Evolutionary conservation across 2,113 vertebrate genomes (phyloP).

Genomic region (Stomatorhinus ivindoensis): DNA sequence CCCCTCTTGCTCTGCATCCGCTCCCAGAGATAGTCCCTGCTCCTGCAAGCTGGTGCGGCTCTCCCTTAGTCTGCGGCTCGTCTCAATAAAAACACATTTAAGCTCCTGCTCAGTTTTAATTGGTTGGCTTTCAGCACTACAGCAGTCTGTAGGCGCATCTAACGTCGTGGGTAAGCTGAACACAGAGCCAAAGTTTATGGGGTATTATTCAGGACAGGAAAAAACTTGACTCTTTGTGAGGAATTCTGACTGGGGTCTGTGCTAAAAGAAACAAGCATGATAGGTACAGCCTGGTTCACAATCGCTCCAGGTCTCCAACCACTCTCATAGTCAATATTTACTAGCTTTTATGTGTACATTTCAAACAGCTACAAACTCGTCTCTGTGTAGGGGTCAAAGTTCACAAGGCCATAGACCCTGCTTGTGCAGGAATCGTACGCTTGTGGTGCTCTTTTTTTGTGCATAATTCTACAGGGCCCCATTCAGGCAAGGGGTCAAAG

Average conservation of each 20-base stretch:
- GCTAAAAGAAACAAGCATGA: background rate
- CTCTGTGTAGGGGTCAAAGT: background rate
- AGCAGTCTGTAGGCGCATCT: background rate
- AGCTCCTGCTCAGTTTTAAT: background rate
- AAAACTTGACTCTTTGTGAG: background rate
- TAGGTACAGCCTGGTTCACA: background rate
- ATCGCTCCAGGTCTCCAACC: background rate
- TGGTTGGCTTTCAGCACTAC: background rate
- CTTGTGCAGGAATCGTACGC: background rate
- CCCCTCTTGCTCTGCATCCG: background rate
- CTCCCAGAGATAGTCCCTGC: background rate
- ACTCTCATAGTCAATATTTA: background rate
- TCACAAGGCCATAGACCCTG: background rate
- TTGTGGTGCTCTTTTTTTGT: background rate
- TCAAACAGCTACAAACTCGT: background rate
- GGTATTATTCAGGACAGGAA: background rate
- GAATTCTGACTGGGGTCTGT: background rate
- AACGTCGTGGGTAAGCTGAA: background rate
- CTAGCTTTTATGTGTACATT: background rate
- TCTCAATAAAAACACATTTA: background rate
- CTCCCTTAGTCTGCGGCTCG: background rate
- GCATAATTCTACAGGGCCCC: background rate
- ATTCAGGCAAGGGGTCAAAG: background rate
- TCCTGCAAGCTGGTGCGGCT: background rate
- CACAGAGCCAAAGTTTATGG: background rate